Conservation (phyloP, 2,113 vertebrate species). For the Cephalopterus ornatus region DNA sequence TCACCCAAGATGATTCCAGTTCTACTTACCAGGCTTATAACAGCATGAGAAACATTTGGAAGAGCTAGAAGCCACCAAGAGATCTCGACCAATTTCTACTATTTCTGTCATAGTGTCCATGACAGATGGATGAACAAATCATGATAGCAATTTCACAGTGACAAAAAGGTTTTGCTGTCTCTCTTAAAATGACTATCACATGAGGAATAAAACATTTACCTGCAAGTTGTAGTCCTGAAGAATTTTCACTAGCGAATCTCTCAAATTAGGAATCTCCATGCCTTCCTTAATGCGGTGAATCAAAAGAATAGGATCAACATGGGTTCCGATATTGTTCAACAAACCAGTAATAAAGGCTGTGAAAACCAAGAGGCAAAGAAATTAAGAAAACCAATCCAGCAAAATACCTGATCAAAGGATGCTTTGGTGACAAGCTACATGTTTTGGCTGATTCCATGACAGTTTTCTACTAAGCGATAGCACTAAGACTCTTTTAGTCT, state of each 20-base stretch:
- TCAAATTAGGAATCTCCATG: conserved; percentile 97
- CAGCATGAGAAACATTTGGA: neutral
- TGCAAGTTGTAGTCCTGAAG: conserved; percentile 98
- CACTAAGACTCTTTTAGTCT: neutral
- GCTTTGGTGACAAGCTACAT: neutral
- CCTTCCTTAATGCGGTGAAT: conserved; percentile 98
- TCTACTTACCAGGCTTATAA: neutral
- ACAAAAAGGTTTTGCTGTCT: neutral
- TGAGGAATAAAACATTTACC: conserved; percentile 63
- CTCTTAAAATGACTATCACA: neutral
- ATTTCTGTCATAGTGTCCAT: neutral
- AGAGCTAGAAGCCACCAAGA: neutral
- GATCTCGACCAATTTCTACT: neutral
- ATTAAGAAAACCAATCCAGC: neutral
- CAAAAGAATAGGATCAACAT: conserved; percentile 95
- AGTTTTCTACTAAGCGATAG: neutral
- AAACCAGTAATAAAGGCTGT: conserved; percentile 97
- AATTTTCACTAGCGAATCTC: conserved; percentile 97
- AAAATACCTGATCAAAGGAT: neutral
- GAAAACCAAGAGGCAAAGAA: neutral
- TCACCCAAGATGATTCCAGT: neutral
- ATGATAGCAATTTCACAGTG: neutral
- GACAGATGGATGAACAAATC: neutral
- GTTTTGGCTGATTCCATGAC: neutral
- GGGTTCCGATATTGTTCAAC: conserved; percentile 97